A percentile compares a stretch with the other conserved stretches of the same genome.
Evolutionary conservation across 2,888 invertebrate genomes (phyloP).

Genomic region (Patella ulyssiponensis): DNA sequence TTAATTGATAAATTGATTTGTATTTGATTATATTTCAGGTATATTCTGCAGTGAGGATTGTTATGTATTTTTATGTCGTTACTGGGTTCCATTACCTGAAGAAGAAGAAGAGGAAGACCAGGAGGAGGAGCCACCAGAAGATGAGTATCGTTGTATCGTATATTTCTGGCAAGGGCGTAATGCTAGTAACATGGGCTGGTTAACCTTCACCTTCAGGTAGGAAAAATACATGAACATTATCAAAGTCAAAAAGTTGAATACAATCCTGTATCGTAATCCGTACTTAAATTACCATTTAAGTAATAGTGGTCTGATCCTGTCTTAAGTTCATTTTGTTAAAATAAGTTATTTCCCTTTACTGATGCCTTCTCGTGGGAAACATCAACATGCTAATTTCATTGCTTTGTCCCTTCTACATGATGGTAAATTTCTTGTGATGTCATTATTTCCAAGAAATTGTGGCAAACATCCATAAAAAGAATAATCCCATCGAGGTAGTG

Average conservation of each 20-base stretch:
- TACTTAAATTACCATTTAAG: too few species aligned
- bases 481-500: too few species aligned
- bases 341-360: neutral
- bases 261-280: neutral
- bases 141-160: slow-evolving; percentile 93
- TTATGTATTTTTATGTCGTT: slow-evolving; percentile 97
- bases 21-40: slow-evolving; percentile 71
- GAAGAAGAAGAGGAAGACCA: slow-evolving; percentile 75
- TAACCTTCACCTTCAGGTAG: slow-evolving; percentile 95
- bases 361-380: neutral
- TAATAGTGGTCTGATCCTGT: too few species aligned
- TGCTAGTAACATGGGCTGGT: slow-evolving; percentile 99
- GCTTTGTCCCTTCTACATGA: neutral
- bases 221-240: too few species aligned
- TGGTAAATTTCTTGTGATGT: too few species aligned
- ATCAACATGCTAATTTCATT: neutral
- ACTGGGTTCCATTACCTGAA: slow-evolving; percentile 82
- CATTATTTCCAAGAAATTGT: too few species aligned
- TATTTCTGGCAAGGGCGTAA: slow-evolving; percentile 99
- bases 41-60: slow-evolving; percentile 95
- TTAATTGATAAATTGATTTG: too few species aligned
- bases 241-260: too few species aligned
- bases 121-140: slow-evolving; percentile 75
- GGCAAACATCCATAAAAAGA: too few species aligned
- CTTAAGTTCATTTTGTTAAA: neutral